A percentile compares a stretch with the other conserved stretches of the same genome.
phyloP scores from a whole-genome alignment of 1,140 invertebrate species.

The Leptinotarsa texana region DNA sequence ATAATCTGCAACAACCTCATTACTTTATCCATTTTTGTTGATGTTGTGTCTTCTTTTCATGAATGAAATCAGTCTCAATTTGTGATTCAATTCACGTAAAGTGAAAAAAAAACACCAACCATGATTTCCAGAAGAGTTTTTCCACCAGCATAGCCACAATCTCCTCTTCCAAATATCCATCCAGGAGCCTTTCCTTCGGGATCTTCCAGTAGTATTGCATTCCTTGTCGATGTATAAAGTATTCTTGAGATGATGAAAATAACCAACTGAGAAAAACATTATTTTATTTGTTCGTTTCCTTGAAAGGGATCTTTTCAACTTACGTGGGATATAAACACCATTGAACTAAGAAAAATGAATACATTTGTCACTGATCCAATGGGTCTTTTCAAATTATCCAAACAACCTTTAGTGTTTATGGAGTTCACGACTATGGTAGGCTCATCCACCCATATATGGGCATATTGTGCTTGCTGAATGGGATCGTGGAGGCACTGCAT shows the following conservation, averaged over 20 bases:
- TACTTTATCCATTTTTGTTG: not conserved
- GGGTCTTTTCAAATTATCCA: conserved; percentile 44
- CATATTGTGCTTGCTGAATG: conserved; percentile 48
- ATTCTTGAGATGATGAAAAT: conserved; percentile 44
- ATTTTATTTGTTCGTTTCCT: not conserved
- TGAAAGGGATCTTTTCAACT: conserved; percentile 3
- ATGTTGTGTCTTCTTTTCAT: not conserved
- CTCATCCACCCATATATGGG: conserved; percentile 49
- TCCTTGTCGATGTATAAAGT: conserved; percentile 52
- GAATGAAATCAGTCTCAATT: not conserved
- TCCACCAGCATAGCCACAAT: conserved; percentile 43
- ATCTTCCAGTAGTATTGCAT: conserved; percentile 48
- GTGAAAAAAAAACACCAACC: conserved; percentile 25
- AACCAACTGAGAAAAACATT: conserved; percentile 30
- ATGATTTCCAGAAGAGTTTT: conserved; percentile 45
- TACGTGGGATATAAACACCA: conserved; percentile 40
- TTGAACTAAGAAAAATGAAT: conserved; percentile 32
- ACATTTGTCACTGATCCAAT: conserved; percentile 40
- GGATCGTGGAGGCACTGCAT: conserved; percentile 55
- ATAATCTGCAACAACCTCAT: not conserved
- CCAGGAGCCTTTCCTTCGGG: conserved; percentile 47
- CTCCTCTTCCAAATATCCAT: conserved; percentile 51
- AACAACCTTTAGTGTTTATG: conserved; percentile 49
- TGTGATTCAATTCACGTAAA: not conserved
- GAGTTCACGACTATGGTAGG: conserved; percentile 43